These are phyloP conservation scores for Speoplatyrhinus poulsoni DNA, from an alignment of 2,113 vertebrate genomes.

Conservation along the genomic window DNA sequence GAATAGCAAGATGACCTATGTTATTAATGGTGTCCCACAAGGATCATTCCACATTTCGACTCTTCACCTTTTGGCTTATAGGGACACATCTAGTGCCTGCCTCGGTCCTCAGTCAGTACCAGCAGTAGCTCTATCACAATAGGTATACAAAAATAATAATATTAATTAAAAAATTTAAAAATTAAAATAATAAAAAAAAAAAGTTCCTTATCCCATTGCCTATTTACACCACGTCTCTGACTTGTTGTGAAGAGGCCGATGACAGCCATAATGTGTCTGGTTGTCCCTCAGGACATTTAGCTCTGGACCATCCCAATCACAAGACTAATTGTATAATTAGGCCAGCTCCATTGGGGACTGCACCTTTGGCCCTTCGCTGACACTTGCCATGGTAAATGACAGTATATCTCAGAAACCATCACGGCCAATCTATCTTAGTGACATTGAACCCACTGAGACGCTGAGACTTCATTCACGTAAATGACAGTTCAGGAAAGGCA, in stretches of 20 bases:
- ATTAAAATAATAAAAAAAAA: too few relatives aligned
- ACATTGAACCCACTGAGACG: constrained; percentile 56
- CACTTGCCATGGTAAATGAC: constrained; percentile 77
- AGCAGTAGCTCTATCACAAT: too few relatives aligned
- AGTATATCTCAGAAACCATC: constrained; percentile 70
- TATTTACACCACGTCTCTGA: constrained; percentile 27
- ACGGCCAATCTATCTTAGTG: constrained; percentile 73
- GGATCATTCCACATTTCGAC: constrained; percentile 1
- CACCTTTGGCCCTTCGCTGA: constrained; percentile 72
- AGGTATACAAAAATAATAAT: not conserved
- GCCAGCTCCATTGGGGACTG: constrained; percentile 70
- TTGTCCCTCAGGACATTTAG: constrained; percentile 73
- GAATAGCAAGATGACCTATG: constrained; percentile 63
- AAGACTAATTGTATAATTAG: constrained; percentile 84
- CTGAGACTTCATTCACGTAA: constrained; percentile 45
- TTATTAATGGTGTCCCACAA: constrained; percentile 30
- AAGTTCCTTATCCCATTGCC: not conserved
- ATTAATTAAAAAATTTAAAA: not conserved
- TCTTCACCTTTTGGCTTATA: not conserved
- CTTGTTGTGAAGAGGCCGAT: constrained; percentile 64
- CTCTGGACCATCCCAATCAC: constrained; percentile 71
- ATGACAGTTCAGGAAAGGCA: constrained; percentile 28
- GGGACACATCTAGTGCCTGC: too few relatives aligned
- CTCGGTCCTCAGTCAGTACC: too few relatives aligned
- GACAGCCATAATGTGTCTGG: constrained; percentile 73